Evolutionary conservation across 1,140 invertebrate genomes (phyloP).

Genomic region (Papilio machaon): DNA sequence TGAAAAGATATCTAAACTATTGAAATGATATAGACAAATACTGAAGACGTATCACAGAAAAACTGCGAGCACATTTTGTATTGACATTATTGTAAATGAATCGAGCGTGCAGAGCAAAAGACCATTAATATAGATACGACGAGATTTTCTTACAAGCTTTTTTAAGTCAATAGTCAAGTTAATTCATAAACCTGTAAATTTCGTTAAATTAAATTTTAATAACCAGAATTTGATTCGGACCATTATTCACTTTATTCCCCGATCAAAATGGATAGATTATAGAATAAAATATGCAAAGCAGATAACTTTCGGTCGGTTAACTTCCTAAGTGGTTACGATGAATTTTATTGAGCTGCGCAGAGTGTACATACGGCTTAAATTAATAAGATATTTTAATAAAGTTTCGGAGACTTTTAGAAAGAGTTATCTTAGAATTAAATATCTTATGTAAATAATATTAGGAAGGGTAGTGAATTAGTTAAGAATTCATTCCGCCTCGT

Average conservation of each 20-base stretch:
- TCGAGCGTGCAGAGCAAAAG: not conserved
- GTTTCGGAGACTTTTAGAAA: not conserved
- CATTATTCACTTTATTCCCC: not conserved
- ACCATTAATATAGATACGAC: not conserved
- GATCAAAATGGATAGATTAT: not conserved
- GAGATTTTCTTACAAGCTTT: not conserved
- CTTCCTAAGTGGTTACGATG: not conserved
- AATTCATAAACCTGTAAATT: not conserved
- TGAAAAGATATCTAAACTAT: not conserved
- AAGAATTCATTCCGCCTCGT: not conserved
- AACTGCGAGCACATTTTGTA: conserved; percentile 2
- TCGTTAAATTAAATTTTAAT: not conserved
- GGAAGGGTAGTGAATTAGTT: not conserved
- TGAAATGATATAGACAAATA: not conserved
- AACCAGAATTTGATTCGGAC: not conserved
- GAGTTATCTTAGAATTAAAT: conserved; percentile 2
- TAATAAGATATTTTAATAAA: not conserved
- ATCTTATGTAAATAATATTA: conserved; percentile 19
- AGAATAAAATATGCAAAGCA: not conserved
- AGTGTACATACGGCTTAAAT: not conserved
- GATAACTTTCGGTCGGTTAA: not conserved
- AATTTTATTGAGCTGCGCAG: too few relatives aligned
- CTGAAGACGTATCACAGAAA: not conserved
- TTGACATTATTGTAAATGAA: conserved; percentile 25
- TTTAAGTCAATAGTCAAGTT: not conserved